phyloP scores from a whole-genome alignment of 1,140 invertebrate species.

The Leptonema lineaticorne region DNA sequence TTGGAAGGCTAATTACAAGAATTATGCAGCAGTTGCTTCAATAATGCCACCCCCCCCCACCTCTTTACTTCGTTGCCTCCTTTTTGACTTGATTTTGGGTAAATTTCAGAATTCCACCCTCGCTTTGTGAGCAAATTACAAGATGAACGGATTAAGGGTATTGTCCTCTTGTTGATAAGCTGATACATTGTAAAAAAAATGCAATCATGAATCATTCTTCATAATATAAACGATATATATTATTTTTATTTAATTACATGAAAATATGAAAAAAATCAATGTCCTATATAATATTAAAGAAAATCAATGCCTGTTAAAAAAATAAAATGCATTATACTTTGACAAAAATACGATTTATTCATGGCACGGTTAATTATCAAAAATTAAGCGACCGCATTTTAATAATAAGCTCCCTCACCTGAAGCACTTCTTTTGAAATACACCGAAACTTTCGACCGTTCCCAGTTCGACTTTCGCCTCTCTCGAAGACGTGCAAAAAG shows the following conservation, averaged over 20 bases:
- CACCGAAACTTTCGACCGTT: conserved; percentile 11
- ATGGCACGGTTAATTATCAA: conserved; percentile 32
- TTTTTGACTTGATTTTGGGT: conserved; percentile 9
- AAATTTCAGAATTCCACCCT: neutral
- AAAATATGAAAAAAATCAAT: too few species aligned
- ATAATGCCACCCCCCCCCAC: neutral
- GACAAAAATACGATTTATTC: conserved; percentile 35
- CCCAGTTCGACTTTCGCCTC: neutral
- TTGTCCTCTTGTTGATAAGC: conserved; percentile 1
- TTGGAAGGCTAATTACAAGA: conserved; percentile 31
- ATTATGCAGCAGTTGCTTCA: conserved; percentile 29
- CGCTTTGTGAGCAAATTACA: conserved; percentile 8
- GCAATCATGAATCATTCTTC: too few species aligned
- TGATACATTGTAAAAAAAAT: neutral
- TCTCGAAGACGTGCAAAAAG: conserved; percentile 22
- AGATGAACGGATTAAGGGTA: conserved; percentile 10
- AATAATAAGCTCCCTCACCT: conserved; percentile 33
- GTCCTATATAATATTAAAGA: too few species aligned
- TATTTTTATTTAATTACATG: too few species aligned
- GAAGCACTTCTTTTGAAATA: neutral
- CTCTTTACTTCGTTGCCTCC: neutral
- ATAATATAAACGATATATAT: too few species aligned
- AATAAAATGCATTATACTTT: too few species aligned
- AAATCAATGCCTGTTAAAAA: too few species aligned
- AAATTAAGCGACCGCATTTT: conserved; percentile 29